These are phyloP conservation scores for Megalonaias nervosa DNA, from an alignment of 1,140 invertebrate species.

Conservation along the genomic window DNA sequence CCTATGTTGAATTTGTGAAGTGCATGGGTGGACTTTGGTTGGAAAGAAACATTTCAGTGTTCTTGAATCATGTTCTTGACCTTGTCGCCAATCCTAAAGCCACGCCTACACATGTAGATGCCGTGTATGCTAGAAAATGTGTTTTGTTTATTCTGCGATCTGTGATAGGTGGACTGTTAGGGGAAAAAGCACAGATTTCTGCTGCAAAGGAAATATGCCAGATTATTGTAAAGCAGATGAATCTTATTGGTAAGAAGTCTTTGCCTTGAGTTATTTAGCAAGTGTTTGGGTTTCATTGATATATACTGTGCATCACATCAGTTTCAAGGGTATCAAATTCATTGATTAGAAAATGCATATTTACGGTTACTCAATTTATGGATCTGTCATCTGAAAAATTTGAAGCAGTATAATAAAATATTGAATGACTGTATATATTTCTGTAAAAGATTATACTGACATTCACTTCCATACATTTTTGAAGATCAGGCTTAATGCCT, in stretches of 20 bases:
- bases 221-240: constrained; percentile 95
- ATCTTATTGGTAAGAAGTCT: constrained; percentile 70
- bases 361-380: no score
- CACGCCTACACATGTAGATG: constrained; percentile 95
- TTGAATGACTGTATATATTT: no score
- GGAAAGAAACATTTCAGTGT: constrained; percentile 89
- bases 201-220: constrained; percentile 93
- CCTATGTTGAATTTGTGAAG: constrained; percentile 94
- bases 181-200: constrained; percentile 96
- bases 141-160: constrained; percentile 95
- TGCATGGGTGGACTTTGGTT: constrained; percentile 94
- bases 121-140: constrained; percentile 97
- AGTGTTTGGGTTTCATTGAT: no score
- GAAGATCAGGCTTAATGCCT: no score
- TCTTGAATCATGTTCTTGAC: constrained; percentile 92
- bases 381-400: no score
- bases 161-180: constrained; percentile 92
- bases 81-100: constrained; percentile 92
- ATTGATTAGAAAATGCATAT: no score
- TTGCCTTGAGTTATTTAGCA: no score
- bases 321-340: no score
- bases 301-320: no score
- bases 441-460: no score
- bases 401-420: no score
- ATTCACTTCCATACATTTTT: no score